Evolutionary conservation across 2,797 vertebrate species (phyloP).

Genomic region (Melanotaenia nigrans): DNA sequence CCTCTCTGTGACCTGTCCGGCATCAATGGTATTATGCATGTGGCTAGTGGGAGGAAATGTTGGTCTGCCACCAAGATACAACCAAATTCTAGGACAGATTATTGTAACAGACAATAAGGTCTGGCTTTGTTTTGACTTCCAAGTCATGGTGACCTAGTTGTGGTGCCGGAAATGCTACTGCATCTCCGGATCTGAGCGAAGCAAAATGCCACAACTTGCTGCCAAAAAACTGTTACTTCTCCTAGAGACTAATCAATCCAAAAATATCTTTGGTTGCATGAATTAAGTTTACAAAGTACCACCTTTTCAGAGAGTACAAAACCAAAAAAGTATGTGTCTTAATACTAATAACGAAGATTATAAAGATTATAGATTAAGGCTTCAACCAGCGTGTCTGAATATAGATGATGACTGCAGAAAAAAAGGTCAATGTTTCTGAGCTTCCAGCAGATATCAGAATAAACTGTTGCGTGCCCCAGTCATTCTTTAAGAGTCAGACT

Average conservation of each 20-base stretch:
- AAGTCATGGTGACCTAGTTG: slow-evolving; percentile 6
- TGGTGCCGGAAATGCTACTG: neutral
- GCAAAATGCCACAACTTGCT: neutral
- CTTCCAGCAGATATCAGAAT: neutral
- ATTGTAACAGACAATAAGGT: neutral
- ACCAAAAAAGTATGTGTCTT: neutral
- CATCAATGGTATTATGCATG: neutral
- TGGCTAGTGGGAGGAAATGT: neutral
- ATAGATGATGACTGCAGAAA: neutral
- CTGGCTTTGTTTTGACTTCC: slow-evolving; percentile 6
- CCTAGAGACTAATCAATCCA: neutral
- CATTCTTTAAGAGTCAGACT: neutral
- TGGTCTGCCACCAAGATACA: slow-evolving; percentile 7
- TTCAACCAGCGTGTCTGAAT: no score
- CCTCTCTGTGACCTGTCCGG: slow-evolving; percentile 27
- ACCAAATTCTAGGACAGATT: neutral
- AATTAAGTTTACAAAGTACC: neutral
- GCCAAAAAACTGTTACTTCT: neutral
- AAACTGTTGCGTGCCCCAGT: neutral
- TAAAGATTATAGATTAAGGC: neutral
- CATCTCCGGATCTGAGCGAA: neutral
- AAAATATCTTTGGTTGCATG: neutral
- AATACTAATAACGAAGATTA: no score
- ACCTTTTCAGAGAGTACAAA: neutral
- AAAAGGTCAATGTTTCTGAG: neutral